phyloP scores from a whole-genome alignment of 2,113 vertebrate genomes.

The Trichechus manatus region DNA sequence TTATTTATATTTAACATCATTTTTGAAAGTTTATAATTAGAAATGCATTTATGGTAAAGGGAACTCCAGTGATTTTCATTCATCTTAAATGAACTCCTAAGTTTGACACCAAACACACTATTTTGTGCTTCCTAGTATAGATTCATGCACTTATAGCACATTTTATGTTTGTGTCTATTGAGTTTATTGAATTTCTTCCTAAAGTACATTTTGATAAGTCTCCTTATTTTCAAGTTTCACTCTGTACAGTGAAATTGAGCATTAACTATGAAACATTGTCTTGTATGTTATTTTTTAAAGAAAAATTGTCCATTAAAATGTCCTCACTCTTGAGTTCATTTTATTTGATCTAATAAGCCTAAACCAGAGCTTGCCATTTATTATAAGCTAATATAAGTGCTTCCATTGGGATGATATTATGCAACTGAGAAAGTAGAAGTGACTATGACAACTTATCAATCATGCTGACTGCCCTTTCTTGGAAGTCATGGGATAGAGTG shows the following conservation, averaged over 20 bases:
- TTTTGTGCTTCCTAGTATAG: background rate
- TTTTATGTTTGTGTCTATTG: background rate
- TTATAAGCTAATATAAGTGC: background rate
- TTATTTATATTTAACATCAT: background rate
- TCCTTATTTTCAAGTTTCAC: background rate
- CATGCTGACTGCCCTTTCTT: background rate
- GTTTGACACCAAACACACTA: background rate
- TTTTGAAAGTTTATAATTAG: too few relatives aligned
- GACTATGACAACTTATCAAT: background rate
- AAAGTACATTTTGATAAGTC: background rate
- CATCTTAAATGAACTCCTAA: background rate
- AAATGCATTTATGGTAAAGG: background rate
- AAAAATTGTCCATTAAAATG: background rate
- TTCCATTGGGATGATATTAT: background rate
- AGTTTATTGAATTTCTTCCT: background rate
- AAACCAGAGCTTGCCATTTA: background rate
- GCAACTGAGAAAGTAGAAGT: background rate
- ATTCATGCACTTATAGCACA: background rate
- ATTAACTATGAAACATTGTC: background rate
- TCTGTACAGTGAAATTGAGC: background rate
- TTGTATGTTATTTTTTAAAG: background rate
- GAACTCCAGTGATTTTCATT: background rate
- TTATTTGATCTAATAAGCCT: background rate
- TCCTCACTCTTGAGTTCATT: background rate
- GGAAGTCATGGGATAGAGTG: background rate